Percentiles rank a stretch among this genome's conserved stretches.
Conservation (phyloP, 1,140 invertebrate genomes). For the Conopomorpha cramerella region DNA sequence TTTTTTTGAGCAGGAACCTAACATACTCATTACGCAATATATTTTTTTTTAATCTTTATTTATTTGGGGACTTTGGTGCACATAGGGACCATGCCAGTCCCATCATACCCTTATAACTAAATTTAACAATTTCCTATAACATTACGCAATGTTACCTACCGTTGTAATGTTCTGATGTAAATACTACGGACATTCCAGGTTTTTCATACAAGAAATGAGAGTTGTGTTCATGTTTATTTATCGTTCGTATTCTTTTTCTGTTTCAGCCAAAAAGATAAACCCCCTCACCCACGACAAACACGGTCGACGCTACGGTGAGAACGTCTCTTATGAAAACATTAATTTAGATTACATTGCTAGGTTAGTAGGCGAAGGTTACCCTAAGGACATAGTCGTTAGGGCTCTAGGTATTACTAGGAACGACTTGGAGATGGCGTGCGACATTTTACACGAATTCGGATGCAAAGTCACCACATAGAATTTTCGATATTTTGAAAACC, state of each 20-base stretch:
- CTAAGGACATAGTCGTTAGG: slow-evolving; percentile 86
- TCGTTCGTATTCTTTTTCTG: slow-evolving; percentile 11
- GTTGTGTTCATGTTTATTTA: not conserved
- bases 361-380: slow-evolving; percentile 85
- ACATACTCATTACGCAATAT: too few species aligned
- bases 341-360: slow-evolving; percentile 89
- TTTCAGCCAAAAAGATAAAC: slow-evolving; percentile 52
- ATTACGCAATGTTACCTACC: too few species aligned
- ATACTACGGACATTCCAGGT: too few species aligned
- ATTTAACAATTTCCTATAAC: too few species aligned
- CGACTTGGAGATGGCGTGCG: slow-evolving; percentile 92
- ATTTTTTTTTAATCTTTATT: too few species aligned
- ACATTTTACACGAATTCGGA: slow-evolving; percentile 92
- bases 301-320: slow-evolving; percentile 48
- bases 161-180: too few species aligned
- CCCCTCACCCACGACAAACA: slow-evolving; percentile 54
- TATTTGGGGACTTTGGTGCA: too few species aligned
- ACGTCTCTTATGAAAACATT: slow-evolving; percentile 79
- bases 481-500: too few species aligned
- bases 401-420: slow-evolving; percentile 90
- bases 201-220: too few species aligned
- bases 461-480: slow-evolving; percentile 32
- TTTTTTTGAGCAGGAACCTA: too few species aligned
- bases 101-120: too few species aligned
- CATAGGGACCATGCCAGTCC: too few species aligned